Evolutionary conservation across 2,888 invertebrate species (phyloP), one percentile per base, ranked within the genome.

Genomic region (Drosophila incognita): DNA sequence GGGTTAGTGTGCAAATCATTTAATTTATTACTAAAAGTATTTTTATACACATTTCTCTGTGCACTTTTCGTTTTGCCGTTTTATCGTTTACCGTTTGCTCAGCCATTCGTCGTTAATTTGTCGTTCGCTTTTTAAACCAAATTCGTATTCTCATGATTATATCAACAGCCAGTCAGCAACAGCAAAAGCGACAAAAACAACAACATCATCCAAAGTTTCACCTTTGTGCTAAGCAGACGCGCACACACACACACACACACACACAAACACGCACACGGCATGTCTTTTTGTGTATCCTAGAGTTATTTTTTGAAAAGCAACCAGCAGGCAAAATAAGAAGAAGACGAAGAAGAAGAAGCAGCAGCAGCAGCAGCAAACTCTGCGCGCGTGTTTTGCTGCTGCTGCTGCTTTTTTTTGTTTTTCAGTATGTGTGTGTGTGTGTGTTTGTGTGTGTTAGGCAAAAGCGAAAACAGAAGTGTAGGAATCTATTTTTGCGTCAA

Each of bases 221-320:
- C 90, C 89, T 90, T 90, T 90, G 79, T 63, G 69, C 68, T 68
- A 68, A 80, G 66, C 68, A 74, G 60, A 82, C 74, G 60, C 68
- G 58, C 52, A 67, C 66, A 63, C 53, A 69, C 52, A 71, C n/a
- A n/a, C n/a, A n/a, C n/a, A n/a, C 65, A 60, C 46, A 35, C 69
- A 54, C 33, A 62, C 48, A 58, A 46, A 61, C 29, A 78, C 40
- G 54, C 46, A 60, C 86, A 75, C 86, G 72, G 86, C 77, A 68
- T 85, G 85, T 88, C 89, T 90, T 85, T 85, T 85, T 85, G 90
- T 85, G 85, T 85, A 85, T 85, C 85, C 85, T 90, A 85, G 85
- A 85, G 85, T 90, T 70, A 79, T 85, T 90, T 90, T 90, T 87
- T 82, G 90, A 88, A 85, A 85, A 85, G 88, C 84, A 75, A 57